Evolutionary conservation across 2,113 vertebrate species (phyloP).

Genomic region (Ellobius talpinus): DNA sequence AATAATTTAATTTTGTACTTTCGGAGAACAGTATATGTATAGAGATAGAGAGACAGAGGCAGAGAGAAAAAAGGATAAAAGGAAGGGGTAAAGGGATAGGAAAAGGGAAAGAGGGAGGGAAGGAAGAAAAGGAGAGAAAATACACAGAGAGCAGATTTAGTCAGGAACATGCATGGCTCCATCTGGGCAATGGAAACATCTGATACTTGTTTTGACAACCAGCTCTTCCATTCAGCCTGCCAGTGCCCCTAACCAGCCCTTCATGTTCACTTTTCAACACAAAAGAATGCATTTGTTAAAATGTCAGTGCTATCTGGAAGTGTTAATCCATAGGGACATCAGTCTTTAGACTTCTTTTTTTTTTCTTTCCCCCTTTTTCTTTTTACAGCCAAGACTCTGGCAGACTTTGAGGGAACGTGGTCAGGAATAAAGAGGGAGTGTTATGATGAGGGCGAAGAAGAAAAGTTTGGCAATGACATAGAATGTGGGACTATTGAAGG

Average conservation of each 20-base stretch:
- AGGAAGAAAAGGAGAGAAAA: neutral
- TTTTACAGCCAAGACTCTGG: neutral
- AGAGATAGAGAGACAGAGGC: neutral
- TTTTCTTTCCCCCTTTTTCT: neutral
- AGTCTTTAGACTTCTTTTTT: neutral
- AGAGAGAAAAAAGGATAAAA: neutral
- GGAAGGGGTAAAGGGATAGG: too few species aligned
- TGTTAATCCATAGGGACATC: neutral
- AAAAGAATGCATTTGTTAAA: conserved; percentile 34
- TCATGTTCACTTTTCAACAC: neutral
- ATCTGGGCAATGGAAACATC: conserved; percentile 3
- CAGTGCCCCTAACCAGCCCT: neutral
- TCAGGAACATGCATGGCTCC: neutral
- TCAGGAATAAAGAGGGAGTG: neutral
- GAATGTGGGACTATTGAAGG: neutral
- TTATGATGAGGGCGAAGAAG: conserved; percentile 6
- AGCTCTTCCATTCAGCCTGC: neutral
- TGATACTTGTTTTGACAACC: conserved; percentile 13
- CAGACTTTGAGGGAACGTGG: neutral
- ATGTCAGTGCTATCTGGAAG: conserved; percentile 28
- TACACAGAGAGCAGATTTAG: neutral
- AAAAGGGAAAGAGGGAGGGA: rapidly evolving
- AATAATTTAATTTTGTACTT: neutral
- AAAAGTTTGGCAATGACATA: neutral
- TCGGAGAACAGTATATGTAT: neutral